Evolutionary conservation across 2,888 invertebrate genomes (phyloP), one percentile per base, ranked within the genome.

Genomic region (Miltochrista miniata): DNA sequence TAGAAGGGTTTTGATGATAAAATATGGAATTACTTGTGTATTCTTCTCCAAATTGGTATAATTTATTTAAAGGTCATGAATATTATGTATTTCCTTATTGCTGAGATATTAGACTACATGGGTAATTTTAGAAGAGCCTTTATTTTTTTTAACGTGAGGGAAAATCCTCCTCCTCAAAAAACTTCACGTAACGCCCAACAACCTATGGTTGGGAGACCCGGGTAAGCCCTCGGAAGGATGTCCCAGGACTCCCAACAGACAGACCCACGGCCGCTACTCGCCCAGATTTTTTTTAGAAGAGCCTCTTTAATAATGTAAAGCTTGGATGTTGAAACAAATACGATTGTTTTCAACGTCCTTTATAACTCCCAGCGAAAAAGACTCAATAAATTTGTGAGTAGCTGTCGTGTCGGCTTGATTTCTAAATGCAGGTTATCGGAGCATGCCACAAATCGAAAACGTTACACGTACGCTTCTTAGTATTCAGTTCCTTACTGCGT

Each of bases 401-500:
- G 81, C 74, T 30, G n/a, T n/a, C n/a, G n/a, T 80, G 77, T 74
- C 81, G 84, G 88, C 81, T 87, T 88, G 86, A 86, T 90, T 89
- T 87, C 89, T 83, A 83, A 90, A 90, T 90, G 89, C 86, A 85
- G 90, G 90, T 90, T 90, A 91, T 91, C 90, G 86, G 90, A 84
- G 84, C 83, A 86, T 84, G 85, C 85, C 87, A 83, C 87, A 87
- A 87, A 90, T 90, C 84, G 87, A 79, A 85, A 83, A 76, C 84
- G 87, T 76, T 79, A 87, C 85, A 83, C 77, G 81, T 81, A 74
- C 73, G 78, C 87, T 89, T 81, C 81, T 88, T 89, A 89, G 90
- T 90, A 89, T 89, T 89, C 90, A 80, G 83, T 76, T 73, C 69
- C 64, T 76, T 70, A 70, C 74, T 72, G 78, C 77, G 75, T 67